Evolutionary conservation across 30 jellyfish, hydroid and myxozoan species (phyloP).

Genomic region (Turritopsis dohrnii): DNA sequence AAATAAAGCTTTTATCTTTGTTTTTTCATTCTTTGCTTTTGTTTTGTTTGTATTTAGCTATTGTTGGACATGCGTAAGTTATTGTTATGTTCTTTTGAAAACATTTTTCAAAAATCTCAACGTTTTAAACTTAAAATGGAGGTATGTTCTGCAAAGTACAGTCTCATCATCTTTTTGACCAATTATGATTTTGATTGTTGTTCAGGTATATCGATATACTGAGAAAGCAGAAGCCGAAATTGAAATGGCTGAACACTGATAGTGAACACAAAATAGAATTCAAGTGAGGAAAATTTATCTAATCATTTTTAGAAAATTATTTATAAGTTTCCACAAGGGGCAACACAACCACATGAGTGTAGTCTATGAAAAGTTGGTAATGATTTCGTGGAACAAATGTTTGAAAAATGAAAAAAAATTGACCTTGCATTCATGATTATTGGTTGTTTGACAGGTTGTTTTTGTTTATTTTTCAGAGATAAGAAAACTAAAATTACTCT

Average conservation of each 20-base stretch:
- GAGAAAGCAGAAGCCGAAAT: conserved; percentile 42
- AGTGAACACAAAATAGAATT: conserved; percentile 64
- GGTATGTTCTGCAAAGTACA: neutral
- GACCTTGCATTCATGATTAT: too few relatives aligned
- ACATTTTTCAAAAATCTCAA: too few relatives aligned
- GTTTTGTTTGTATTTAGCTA: conserved; percentile 39
- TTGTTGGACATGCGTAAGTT: conserved; percentile 80
- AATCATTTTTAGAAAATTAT: neutral
- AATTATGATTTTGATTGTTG: neutral
- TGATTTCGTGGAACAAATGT: too few relatives aligned
- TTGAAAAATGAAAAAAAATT: too few relatives aligned
- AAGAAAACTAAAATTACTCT: conserved; percentile 30
- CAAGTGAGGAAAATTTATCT: conserved; percentile 42
- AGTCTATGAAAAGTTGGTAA: too few relatives aligned
- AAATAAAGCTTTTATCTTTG: neutral
- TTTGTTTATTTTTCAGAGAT: conserved; percentile 30
- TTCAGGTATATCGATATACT: conserved; percentile 60
- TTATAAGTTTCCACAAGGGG: conserved; percentile 5
- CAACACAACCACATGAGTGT: neutral
- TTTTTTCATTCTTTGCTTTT: neutral
- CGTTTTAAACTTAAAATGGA: too few relatives aligned
- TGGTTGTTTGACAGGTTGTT: too few relatives aligned
- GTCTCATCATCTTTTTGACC: too few relatives aligned
- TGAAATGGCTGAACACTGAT: conserved; percentile 61
- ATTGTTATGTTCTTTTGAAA: neutral